A percentile compares a stretch with the other conserved stretches of the same genome.
phyloP scores from a whole-genome alignment of 2,888 invertebrate species.

The Eristalis intricaria region DNA sequence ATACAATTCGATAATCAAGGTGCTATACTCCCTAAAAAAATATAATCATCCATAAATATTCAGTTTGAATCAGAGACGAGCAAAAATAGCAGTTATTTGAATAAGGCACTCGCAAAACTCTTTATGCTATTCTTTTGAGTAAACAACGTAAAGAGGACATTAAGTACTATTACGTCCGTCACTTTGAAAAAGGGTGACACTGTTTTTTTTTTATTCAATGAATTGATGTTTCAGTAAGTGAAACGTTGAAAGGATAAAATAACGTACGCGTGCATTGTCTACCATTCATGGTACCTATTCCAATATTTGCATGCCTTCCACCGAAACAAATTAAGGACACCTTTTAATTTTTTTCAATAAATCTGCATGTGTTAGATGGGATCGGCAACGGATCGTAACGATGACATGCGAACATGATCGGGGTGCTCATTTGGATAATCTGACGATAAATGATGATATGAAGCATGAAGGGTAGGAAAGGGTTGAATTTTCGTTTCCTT shows the following conservation, averaged over 20 bases:
- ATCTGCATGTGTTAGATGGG: constrained; percentile 46
- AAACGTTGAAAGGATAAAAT: constrained; percentile 52
- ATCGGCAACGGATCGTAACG: constrained; percentile 36
- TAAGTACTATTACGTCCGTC: constrained; percentile 65
- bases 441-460: constrained; percentile 71
- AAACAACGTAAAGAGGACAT: constrained; percentile 63
- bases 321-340: constrained; percentile 61
- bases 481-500: constrained; percentile 41
- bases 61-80: background rate
- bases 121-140: background rate
- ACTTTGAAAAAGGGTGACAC: constrained; percentile 55
- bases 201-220: constrained; percentile 13
- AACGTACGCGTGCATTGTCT: constrained; percentile 1
- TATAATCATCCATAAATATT: background rate
- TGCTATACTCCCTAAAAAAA: background rate
- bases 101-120: constrained; percentile 36
- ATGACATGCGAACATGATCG: constrained; percentile 67
- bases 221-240: constrained; percentile 56
- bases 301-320: constrained; percentile 69
- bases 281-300: constrained; percentile 48
- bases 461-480: constrained; percentile 61
- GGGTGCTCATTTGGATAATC: constrained; percentile 69
- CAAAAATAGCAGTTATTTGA: constrained; percentile 65
- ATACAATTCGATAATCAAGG: too few relatives aligned
- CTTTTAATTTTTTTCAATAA: constrained; percentile 53